phyloP scores from a whole-genome alignment of 2,113 vertebrate genomes.

The Corythornis cristatus region DNA sequence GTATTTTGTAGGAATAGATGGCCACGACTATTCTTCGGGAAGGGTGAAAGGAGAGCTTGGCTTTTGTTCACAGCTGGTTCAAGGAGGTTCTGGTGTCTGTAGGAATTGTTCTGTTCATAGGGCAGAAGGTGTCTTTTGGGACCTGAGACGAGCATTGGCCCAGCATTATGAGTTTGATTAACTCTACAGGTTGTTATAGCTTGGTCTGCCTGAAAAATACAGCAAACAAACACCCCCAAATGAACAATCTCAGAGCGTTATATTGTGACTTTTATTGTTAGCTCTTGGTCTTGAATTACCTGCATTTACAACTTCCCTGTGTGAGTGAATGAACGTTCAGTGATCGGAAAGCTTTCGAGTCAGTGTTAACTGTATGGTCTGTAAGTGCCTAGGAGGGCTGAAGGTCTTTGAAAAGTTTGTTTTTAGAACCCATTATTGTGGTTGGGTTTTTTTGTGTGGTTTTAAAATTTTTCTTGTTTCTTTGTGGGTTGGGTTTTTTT shows the following conservation, averaged over 20 bases:
- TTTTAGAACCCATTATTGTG: neutral
- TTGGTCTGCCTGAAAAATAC: neutral
- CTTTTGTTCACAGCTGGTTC: conserved; percentile 24
- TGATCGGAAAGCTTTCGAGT: neutral
- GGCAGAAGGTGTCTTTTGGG: conserved; percentile 38
- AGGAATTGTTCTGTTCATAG: neutral
- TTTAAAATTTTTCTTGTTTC: too few species aligned
- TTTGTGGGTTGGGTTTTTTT: too few species aligned
- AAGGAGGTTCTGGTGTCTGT: conserved; percentile 37
- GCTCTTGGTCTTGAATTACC: conserved; percentile 27
- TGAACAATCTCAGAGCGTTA: neutral
- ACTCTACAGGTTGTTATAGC: conserved; percentile 60
- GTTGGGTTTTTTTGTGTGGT: too few species aligned
- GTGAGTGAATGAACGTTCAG: neutral
- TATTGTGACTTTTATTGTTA: conserved; percentile 1
- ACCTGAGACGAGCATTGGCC: neutral
- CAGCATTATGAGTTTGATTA: conserved; percentile 32
- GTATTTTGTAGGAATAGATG: neutral
- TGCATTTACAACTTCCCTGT: neutral
- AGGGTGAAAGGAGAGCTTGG: neutral
- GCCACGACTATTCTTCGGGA: neutral
- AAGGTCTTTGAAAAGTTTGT: neutral
- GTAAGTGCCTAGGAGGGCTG: neutral
- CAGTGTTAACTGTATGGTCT: neutral
- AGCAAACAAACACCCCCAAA: neutral